phyloP scores from a whole-genome alignment of 2,113 vertebrate genomes.

The Glareola pratincola region DNA sequence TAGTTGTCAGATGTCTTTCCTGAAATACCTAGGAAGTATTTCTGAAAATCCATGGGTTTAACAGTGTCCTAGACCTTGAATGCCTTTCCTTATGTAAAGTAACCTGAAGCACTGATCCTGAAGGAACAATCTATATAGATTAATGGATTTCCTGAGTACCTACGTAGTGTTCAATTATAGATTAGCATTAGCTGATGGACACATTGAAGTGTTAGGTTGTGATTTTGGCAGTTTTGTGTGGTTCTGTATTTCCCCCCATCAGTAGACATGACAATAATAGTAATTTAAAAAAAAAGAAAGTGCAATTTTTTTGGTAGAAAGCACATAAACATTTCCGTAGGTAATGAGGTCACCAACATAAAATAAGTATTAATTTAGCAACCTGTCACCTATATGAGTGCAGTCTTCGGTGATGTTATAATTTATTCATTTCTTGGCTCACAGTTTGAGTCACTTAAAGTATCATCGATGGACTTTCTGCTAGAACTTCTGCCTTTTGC shows the following conservation, averaged over 20 bases:
- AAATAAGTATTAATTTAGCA: slow-evolving; percentile 18
- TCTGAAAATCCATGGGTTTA: background rate
- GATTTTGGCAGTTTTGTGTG: background rate
- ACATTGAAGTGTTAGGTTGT: background rate
- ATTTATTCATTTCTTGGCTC: slow-evolving; percentile 32
- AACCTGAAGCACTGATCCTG: slow-evolving; percentile 28
- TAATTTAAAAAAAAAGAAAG: background rate
- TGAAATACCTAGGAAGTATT: background rate
- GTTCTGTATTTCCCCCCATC: background rate
- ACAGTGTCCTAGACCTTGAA: background rate
- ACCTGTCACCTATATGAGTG: background rate
- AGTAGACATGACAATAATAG: background rate
- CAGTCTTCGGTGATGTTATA: background rate
- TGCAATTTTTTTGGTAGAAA: background rate
- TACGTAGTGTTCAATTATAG: slow-evolving; percentile 13
- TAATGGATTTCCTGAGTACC: slow-evolving; percentile 40
- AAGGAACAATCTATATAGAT: slow-evolving; percentile 14
- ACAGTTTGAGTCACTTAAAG: background rate
- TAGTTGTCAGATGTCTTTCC: background rate
- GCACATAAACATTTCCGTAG: background rate
- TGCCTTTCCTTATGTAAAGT: slow-evolving; percentile 24
- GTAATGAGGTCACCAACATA: background rate
- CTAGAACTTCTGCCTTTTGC: background rate
- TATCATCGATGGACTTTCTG: background rate
- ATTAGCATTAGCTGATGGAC: slow-evolving; percentile 23